Base-by-base conservation (phyloP, 2,797 vertebrate species). In the Poecile montanus region DNA sequence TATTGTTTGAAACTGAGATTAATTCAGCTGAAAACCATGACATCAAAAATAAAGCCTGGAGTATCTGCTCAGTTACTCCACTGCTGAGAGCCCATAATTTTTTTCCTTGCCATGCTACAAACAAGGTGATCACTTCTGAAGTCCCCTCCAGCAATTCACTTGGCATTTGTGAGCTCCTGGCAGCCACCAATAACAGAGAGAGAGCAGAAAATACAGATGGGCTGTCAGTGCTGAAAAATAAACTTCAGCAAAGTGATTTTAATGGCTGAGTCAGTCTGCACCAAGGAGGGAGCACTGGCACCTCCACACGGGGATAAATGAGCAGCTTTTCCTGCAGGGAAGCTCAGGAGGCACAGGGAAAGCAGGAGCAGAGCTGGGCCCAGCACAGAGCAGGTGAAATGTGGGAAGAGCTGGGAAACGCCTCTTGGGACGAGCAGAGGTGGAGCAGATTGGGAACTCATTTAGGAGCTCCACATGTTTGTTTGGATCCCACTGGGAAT, bases 91-190 rank as follows among this genome's bases (percentile, higher is more conserved):
- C 54, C n/a, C 10, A 15, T 20, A 87, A 70, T 73, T 85, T 82
- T 86, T 88, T 88, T 15, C 51, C 84, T 90, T 91, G 62, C 56
- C 27, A 11, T 8, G 68, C 71, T 68, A 94, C 61, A 93, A 97
- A 95, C 92, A 95, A 95, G 88, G 65, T 92, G 96, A 97, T 97
- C 92, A 87, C 95, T 97, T 95, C 86, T 86, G 62, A 75, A 94
- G 89, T 85, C 91, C 89, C 94, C 88, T 94, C 34, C 82, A 20
- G 92, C 73, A 50, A 85, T 83, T 89, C 75, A 78, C 91, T 94
- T 82, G 88, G 88, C 75, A 94, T 94, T 90, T 72, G 44, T 62
- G 32, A 61, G 66, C 68, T 95, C 65, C 88, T 60, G 86, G 91
- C 74, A 85, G 54, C 85, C 74, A 89, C 62, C 88, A 85, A 50